phyloP scores from a whole-genome alignment of 2,113 vertebrate genomes.

The Promerops cafer region DNA sequence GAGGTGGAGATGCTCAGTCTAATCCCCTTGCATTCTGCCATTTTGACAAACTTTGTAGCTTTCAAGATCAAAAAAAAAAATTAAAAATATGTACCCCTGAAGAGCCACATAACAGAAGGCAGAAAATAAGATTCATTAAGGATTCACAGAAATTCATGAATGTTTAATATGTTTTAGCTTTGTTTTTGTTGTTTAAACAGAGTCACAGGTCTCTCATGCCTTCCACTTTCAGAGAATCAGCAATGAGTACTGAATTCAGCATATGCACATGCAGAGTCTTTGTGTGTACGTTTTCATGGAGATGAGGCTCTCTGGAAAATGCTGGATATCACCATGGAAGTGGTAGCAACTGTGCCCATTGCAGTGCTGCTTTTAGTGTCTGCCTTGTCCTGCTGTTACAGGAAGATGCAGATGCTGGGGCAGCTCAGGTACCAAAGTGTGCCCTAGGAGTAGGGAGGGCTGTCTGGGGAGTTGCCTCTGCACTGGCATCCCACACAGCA shows the following conservation, averaged over 20 bases:
- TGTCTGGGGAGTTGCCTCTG: neutral
- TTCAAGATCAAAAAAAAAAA: neutral
- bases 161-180: neutral
- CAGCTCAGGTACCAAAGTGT: rapidly evolving
- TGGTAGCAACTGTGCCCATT: neutral
- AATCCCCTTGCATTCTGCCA: neutral
- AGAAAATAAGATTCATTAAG: neutral
- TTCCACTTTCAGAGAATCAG: neutral
- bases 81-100: neutral
- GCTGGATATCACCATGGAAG: rapidly evolving
- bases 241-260: neutral
- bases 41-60: neutral
- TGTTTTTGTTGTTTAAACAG: neutral
- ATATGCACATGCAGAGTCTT: neutral
- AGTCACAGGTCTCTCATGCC: neutral
- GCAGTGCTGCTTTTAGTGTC: rapidly evolving
- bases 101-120: neutral
- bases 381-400: neutral
- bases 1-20: neutral
- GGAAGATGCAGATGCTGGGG: neutral
- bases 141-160: neutral
- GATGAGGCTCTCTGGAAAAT: neutral
- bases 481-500: rapidly evolving
- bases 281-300: neutral
- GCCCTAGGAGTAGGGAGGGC: neutral